Percentiles rank a stretch among this genome's conserved stretches.
Conservation (phyloP, 2,113 vertebrate genomes). For the Notarius lentiginosus region DNA sequence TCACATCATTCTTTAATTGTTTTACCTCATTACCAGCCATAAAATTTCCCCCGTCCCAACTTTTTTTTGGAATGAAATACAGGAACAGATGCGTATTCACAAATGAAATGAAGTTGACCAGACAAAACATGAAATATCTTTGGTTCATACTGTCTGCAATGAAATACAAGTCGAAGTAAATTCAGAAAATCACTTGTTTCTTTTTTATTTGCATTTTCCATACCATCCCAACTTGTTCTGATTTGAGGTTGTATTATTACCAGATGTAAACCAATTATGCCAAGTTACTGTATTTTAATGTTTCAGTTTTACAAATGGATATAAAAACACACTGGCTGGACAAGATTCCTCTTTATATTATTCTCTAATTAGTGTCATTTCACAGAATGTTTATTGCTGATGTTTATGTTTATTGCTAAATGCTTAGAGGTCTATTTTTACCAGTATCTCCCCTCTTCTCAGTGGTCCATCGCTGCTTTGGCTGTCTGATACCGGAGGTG, state of each 20-base stretch:
- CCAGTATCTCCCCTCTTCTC: slow-evolving; percentile 72
- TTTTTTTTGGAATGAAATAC: no score
- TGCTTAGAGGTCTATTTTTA: slow-evolving; percentile 36
- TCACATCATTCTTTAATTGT: no score
- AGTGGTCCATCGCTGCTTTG: slow-evolving; percentile 59
- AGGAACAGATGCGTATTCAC: no score
- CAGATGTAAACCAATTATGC: background rate
- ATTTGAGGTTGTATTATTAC: background rate
- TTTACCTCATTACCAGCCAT: no score
- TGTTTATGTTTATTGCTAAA: background rate
- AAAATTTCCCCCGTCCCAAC: no score
- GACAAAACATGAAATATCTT: no score
- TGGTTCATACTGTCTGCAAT: no score
- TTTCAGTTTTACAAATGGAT: background rate
- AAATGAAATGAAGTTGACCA: no score
- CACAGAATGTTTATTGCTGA: background rate
- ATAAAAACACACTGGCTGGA: background rate
- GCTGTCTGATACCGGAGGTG: slow-evolving; percentile 73
- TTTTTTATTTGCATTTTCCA: no score
- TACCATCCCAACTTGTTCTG: no score
- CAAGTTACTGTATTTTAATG: background rate
- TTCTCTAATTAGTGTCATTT: background rate
- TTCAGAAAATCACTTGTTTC: no score
- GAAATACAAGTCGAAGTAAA: no score
- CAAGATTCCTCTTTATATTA: background rate